Conservation (phyloP, 2,113 vertebrate genomes). For the Vulpes lagopus region DNA sequence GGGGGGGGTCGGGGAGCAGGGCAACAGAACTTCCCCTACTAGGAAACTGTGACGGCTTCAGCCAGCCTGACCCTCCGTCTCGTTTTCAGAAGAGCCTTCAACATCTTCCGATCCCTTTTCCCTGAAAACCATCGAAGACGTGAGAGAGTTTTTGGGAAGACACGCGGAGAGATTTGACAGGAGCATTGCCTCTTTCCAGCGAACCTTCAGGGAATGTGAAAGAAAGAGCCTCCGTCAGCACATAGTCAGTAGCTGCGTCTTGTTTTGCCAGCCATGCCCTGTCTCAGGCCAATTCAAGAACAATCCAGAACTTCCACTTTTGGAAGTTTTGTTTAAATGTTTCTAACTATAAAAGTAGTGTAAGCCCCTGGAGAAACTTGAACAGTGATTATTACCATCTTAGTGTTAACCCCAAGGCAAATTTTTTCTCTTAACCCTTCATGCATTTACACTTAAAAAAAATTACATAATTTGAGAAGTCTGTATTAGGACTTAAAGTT, state of each 20-base stretch:
- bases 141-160: constrained; percentile 94
- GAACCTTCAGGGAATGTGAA: constrained; percentile 93
- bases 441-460: not conserved
- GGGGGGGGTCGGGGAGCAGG: not conserved
- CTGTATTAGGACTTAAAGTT: not conserved
- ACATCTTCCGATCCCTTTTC: constrained; percentile 86
- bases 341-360: not conserved
- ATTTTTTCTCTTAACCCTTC: not conserved
- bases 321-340: not conserved
- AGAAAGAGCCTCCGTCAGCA: constrained; percentile 95
- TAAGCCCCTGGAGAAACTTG: not conserved
- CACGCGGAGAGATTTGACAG: constrained; percentile 94
- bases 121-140: constrained; percentile 94
- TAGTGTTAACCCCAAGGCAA: not conserved
- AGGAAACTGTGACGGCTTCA: not conserved
- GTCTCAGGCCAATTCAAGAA: not conserved
- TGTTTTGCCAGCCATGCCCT: not conserved
- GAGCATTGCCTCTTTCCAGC: constrained; percentile 91
- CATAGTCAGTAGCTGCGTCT: constrained; percentile 91
- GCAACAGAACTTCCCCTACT: not conserved
- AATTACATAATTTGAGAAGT: not conserved
- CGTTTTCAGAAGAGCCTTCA: constrained; percentile 86
- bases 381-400: not conserved
- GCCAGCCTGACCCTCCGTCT: constrained; percentile 68
- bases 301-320: not conserved